Evolutionary conservation across 2,113 vertebrate genomes (phyloP), one percentile per base, ranked within the genome.

Genomic region (Cyanoliseus patagonus): DNA sequence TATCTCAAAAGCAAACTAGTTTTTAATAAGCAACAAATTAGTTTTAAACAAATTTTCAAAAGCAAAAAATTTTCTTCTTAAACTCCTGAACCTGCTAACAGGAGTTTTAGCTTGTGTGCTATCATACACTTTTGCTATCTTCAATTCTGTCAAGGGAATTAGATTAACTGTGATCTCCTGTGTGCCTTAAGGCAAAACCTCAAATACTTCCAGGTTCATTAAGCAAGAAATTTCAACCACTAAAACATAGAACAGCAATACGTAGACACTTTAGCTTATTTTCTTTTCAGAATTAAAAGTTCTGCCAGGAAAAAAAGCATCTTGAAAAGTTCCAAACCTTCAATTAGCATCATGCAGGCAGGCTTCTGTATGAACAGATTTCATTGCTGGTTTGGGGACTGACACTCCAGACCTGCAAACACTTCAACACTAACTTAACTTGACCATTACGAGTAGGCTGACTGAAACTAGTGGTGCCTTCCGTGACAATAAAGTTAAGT

Each of bases 121-220:
- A 66, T 52, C 47, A 51, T n/a, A 92, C 15, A 77, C 7, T 87
- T 91, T 24, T 7, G 3, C 41, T 85, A 19, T 87, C 55, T 83
- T 91, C 37, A 53, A 44, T 55, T 91, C 52, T 6, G 1, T 83
- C 69, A 67, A 3, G 23, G 61, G 55, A 88, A 90, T 94, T 66
- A 92, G 72, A 92, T 33, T 77, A 46, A 91, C 66, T 86, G 47
- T 81, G 74, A 93, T 84, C 68, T 72, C 53, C 55, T 53, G 9
- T 70, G 42, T 83, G 88, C 93, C 81, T 92, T 90, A 93, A 94
- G 94, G 88, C 73, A 96, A 96, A 93, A 94, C 39, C 52, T 95
- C 78, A 93, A 97, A 83, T 88, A 92, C 52, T 92, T 95, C 72
- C 92, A 88, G 67, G 79, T 63, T 92, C 91, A 90, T 81, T 95